phyloP scores from a whole-genome alignment of 2,888 invertebrate genomes.

The Meiosimyza platycephala region DNA sequence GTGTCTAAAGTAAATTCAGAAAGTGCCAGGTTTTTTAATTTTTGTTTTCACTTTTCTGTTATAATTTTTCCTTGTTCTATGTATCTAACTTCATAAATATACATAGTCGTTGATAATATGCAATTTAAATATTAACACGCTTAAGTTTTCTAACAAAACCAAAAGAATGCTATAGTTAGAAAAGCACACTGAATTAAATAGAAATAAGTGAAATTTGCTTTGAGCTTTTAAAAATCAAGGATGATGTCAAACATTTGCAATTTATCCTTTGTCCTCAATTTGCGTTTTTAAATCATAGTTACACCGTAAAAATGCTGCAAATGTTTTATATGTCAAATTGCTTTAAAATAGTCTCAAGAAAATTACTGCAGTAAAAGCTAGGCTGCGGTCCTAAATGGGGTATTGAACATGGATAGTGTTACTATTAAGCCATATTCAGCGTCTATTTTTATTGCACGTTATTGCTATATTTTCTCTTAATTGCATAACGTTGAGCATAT shows the following conservation, averaged over 20 bases:
- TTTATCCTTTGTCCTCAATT: not conserved
- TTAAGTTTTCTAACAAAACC: not conserved
- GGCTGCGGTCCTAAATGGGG: too few species aligned
- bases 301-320: too few species aligned
- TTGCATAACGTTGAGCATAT: too few species aligned
- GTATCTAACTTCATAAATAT: not conserved
- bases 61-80: too few species aligned
- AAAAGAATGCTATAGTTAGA: not conserved
- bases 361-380: too few species aligned
- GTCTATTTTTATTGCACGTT: too few species aligned
- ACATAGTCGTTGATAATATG: not conserved
- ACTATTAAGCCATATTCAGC: too few species aligned
- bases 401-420: too few species aligned
- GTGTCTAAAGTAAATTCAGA: not conserved
- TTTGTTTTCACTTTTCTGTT: not conserved
- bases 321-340: too few species aligned
- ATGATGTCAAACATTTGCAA: conserved; percentile 2
- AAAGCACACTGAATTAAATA: not conserved
- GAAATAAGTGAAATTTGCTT: not conserved
- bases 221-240: not conserved
- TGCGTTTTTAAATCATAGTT: too few species aligned
- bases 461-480: too few species aligned
- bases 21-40: not conserved
- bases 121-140: conserved; percentile 8
- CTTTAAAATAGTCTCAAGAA: too few species aligned